Conservation (phyloP, 2,888 invertebrate genomes). For the Drosophila pseudotalamancana region DNA sequence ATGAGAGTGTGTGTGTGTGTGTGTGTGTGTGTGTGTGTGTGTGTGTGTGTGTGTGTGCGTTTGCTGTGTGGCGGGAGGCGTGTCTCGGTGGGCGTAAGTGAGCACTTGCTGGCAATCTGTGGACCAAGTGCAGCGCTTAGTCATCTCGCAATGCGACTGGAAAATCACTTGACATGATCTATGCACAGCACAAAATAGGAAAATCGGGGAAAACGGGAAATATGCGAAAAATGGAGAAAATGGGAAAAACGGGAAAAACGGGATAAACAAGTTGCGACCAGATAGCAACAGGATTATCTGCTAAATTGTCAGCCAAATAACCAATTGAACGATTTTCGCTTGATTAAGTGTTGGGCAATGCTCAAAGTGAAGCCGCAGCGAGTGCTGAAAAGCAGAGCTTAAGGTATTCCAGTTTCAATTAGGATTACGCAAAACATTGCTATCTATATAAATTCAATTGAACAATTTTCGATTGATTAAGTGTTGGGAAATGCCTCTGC, state of each 20-base stretch:
- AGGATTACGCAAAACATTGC: background rate
- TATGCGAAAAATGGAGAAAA: no score
- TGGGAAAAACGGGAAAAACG: background rate
- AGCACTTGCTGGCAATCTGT: conserved; percentile 40
- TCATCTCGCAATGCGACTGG: conserved; percentile 14
- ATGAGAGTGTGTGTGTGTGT: conserved; percentile 21
- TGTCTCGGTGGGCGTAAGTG: conserved; percentile 35
- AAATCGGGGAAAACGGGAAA: no score
- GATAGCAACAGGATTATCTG: background rate
- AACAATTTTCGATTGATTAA: no score
- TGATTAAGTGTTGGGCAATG: conserved; percentile 7
- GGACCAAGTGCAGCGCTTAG: conserved; percentile 36
- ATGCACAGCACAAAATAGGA: background rate
- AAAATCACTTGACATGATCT: conserved; percentile 11
- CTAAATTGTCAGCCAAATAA: background rate
- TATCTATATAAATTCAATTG: no score
- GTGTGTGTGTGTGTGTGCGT: conserved; percentile 12
- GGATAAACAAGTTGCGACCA: background rate
- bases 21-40: conserved; percentile 15
- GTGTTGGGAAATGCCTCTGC: no score
- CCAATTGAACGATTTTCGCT: background rate
- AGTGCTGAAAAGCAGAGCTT: background rate
- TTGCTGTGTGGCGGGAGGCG: conserved; percentile 5
- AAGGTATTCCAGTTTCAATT: background rate
- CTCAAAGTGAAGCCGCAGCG: background rate